Base-by-base conservation (phyloP, 2,888 invertebrate species). In the Sminthurinus aureus region DNA sequence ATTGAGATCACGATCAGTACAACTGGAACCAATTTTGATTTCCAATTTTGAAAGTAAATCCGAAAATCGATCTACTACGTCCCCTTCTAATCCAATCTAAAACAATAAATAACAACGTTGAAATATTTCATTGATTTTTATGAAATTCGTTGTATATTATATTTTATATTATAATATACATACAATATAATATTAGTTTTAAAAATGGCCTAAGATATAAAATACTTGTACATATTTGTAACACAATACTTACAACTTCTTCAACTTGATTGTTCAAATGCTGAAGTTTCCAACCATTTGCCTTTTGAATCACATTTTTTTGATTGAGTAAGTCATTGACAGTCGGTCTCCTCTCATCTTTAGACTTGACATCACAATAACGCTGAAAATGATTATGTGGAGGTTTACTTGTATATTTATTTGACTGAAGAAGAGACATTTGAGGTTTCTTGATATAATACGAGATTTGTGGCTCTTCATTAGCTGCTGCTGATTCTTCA, bases 211-310 rank as follows among this genome's bases (percentile, higher is more conserved):
- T n/a, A n/a, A n/a, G n/a, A n/a, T n/a, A n/a, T 67, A 50, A 20
- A 51, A 13, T 64, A 64, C 12, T 64, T 13, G 15, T 64, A 15
- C 64, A n/a, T n/a, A n/a, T n/a, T n/a, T n/a, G n/a, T n/a, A n/a
- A n/a, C n/a, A n/a, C 13, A 13, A 11, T 20, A 88, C 91, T 90
- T 91, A 96, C 97, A 93, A 98, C 91, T 90, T 97, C 96, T 89
- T 97, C 96, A 94, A 98, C 95, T 92, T 98, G 97, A 73, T 96
- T 94, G 67, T 95, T 95, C 88, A 98, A 93, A 90, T 97, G 97
- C 91, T 96, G 94, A 85, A 98, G 93, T 91, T 98, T 98, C 98
- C 98, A 98, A 0, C 98, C 98, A 88, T 96, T 96, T 22, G 96
- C 94, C 91, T 96, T 96, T 89, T 96, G 95, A 87, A 95, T 91